phyloP scores from a whole-genome alignment of 2,888 invertebrate species.

The Chesias legatella region DNA sequence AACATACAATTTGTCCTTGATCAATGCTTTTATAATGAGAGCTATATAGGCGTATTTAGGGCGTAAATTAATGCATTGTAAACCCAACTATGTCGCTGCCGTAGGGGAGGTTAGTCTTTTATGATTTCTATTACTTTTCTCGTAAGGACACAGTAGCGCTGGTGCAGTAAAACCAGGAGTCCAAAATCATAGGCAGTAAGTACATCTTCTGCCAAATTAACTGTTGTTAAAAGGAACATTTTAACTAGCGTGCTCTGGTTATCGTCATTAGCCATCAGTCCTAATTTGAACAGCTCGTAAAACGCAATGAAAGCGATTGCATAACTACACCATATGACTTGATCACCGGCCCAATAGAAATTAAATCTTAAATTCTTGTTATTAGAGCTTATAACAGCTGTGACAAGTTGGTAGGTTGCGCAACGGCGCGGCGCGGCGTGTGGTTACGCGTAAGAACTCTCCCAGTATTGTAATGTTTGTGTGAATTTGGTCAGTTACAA shows the following conservation, averaged over 20 bases:
- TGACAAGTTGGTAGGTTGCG: conserved; percentile 3
- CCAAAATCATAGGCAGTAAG: not conserved
- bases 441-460: conserved; percentile 17
- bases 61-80: no score
- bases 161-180: no score
- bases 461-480: conserved; percentile 23
- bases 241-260: conserved; percentile 19
- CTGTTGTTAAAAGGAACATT: conserved; percentile 15
- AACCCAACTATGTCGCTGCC: no score
- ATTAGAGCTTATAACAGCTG: conserved; percentile 14
- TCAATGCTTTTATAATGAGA: no score
- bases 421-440: conserved; percentile 7
- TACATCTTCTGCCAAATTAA: not conserved
- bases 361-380: conserved; percentile 6
- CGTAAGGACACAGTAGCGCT: no score
- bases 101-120: no score
- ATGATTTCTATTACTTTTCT: no score
- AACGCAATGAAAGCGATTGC: conserved; percentile 30
- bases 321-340: conserved; percentile 25
- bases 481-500: conserved; percentile 25
- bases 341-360: conserved; percentile 13
- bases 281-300: conserved; percentile 30
- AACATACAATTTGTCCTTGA: no score
- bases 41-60: no score
- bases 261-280: conserved; percentile 24